phyloP scores from a whole-genome alignment of 2,888 invertebrate genomes.

The Crocallis elinguaria region DNA sequence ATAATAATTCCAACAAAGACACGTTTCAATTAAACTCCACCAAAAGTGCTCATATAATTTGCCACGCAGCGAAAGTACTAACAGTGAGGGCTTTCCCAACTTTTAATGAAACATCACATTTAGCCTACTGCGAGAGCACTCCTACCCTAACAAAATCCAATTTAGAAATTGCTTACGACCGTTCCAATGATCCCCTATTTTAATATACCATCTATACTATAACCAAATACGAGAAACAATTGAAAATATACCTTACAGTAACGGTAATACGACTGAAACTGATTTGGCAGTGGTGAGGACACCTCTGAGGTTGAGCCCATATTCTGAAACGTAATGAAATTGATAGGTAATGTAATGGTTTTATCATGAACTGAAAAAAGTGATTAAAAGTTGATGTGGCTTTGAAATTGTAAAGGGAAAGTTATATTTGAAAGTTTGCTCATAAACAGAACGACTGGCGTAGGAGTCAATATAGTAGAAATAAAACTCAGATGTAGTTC shows the following conservation, averaged over 20 bases:
- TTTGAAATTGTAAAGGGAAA: constrained; percentile 8
- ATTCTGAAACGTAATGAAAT: constrained; percentile 45
- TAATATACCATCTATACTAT: constrained; percentile 38
- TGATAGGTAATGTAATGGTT: constrained; percentile 44
- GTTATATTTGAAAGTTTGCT: neutral
- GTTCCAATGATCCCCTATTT: constrained; percentile 56
- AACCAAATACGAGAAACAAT: constrained; percentile 41
- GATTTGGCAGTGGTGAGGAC: constrained; percentile 39
- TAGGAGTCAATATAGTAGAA: neutral
- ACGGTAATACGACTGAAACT: constrained; percentile 42
- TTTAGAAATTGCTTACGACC: constrained; percentile 70
- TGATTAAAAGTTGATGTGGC: constrained; percentile 16
- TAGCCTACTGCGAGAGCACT: constrained; percentile 38
- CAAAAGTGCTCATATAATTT: constrained; percentile 19
- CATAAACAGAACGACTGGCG: neutral
- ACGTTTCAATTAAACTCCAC: constrained; percentile 4
- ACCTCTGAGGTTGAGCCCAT: constrained; percentile 33
- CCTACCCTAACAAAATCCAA: constrained; percentile 57
- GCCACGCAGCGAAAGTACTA: constrained; percentile 19
- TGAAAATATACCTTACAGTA: constrained; percentile 48
- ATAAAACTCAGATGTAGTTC: neutral
- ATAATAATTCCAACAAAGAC: neutral
- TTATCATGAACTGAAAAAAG: constrained; percentile 27
- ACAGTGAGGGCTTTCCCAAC: constrained; percentile 38
- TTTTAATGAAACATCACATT: constrained; percentile 54